Conservation (phyloP, 2,888 invertebrate species). For the Dynastes hyllus region DNA sequence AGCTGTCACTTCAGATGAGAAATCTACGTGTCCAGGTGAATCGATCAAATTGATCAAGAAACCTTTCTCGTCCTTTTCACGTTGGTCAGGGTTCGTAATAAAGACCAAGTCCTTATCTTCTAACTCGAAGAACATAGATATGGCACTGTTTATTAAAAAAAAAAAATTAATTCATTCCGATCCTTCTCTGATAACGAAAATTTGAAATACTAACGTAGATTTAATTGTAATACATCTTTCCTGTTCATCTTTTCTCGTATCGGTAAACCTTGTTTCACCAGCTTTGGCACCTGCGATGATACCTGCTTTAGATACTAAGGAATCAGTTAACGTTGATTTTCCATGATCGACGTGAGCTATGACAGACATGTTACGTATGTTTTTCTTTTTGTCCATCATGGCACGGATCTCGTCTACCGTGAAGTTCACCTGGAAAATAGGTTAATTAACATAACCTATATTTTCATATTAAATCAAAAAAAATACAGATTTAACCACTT, state of each 20-base stretch:
- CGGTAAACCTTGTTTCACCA: conserved; percentile 99
- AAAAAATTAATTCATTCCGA: neutral
- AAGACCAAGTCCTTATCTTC: conserved; percentile 95
- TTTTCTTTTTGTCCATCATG: conserved; percentile 99
- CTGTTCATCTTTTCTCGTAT: conserved; percentile 99
- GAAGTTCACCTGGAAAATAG: conserved; percentile 94
- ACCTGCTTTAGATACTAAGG: conserved; percentile 99
- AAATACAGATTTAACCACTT: conserved; percentile 42
- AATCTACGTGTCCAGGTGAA: conserved; percentile 99
- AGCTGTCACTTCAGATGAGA: conserved; percentile 99
- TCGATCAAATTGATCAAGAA: conserved; percentile 99
- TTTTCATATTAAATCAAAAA: conserved; percentile 41
- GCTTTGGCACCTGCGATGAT: conserved; percentile 99
- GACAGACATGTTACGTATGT: conserved; percentile 99
- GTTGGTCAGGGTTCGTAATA: conserved; percentile 92
- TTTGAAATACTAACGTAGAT: conserved; percentile 88
- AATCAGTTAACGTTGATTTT: conserved; percentile 99
- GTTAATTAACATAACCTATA: neutral
- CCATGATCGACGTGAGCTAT: conserved; percentile 99
- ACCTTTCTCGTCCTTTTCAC: conserved; percentile 92
- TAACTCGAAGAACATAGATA: conserved; percentile 99
- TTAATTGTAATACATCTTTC: conserved; percentile 99
- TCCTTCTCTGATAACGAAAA: neutral
- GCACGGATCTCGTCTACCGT: conserved; percentile 99
- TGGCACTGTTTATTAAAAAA: conserved; percentile 81